A percentile compares a stretch with the other conserved stretches of the same genome.
These are phyloP conservation scores for Lasioglossum zephyrum DNA, from an alignment of 2,888 invertebrate genomes.

Conservation along the genomic window DNA sequence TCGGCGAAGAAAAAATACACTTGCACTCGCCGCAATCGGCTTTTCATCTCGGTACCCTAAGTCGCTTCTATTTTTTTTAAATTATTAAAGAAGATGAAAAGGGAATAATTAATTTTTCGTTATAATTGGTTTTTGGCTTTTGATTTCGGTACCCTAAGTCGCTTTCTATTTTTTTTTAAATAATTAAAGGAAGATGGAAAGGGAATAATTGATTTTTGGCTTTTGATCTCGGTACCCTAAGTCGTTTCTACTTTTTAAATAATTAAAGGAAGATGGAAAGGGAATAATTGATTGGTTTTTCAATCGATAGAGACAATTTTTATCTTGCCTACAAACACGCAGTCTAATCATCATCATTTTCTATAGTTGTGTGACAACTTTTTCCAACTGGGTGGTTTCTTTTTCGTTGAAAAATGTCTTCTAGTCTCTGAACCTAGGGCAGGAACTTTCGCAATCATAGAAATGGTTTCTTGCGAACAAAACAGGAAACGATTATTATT, in stretches of 20 bases:
- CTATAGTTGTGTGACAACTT: neutral
- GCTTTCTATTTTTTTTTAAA: neutral
- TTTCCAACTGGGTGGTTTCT: neutral
- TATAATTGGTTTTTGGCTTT: neutral
- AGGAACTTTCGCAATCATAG: neutral
- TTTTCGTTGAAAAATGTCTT: neutral
- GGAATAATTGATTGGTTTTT: too few species aligned
- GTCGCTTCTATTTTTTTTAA: neutral
- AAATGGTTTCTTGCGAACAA: neutral
- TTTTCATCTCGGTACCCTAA: neutral
- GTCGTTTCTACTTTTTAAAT: neutral
- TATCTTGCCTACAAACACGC: neutral
- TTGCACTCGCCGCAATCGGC: conserved; percentile 25
- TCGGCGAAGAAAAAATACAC: conserved; percentile 45
- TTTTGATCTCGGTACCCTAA: neutral
- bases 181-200: too few species aligned
- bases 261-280: too few species aligned
- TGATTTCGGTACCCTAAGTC: neutral
- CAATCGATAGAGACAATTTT: too few species aligned
- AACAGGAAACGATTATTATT: neutral
- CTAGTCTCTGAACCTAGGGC: neutral
- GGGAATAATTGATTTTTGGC: neutral
- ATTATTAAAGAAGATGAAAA: too few species aligned
- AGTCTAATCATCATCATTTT: neutral
- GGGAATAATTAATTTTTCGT: too few species aligned